phyloP scores from a whole-genome alignment of 1,140 invertebrate genomes.

The Neodiprion virginianus region DNA sequence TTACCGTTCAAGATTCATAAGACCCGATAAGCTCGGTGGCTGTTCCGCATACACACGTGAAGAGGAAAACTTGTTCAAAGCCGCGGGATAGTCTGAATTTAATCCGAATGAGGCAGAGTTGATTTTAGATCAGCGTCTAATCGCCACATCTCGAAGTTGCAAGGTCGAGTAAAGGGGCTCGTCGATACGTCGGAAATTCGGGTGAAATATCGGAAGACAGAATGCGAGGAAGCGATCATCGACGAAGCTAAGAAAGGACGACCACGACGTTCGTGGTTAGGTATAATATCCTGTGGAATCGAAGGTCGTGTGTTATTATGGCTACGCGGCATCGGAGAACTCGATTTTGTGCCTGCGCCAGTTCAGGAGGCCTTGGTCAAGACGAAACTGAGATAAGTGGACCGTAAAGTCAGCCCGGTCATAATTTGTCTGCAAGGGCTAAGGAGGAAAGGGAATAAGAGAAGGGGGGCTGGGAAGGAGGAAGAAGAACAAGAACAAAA shows the following conservation, averaged over 20 bases:
- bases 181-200: too few species aligned
- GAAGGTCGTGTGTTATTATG: too few species aligned
- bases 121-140: too few species aligned
- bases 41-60: too few species aligned
- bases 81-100: too few species aligned
- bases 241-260: neutral
- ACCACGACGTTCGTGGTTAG: neutral
- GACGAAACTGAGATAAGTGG: constrained; percentile 7
- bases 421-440: constrained; percentile 5
- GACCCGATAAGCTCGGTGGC: neutral
- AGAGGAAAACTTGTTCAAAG: too few species aligned
- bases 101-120: too few species aligned
- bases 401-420: neutral
- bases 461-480: neutral
- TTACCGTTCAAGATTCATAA: neutral
- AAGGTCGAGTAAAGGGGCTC: too few species aligned
- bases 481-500: constrained; percentile 3
- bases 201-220: too few species aligned
- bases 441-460: neutral
- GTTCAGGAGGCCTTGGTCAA: neutral
- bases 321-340: neutral
- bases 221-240: too few species aligned
- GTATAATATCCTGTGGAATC: neutral
- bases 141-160: too few species aligned
- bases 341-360: neutral